Conservation (phyloP, 2,888 invertebrate species). For the Cepaea hortensis region DNA sequence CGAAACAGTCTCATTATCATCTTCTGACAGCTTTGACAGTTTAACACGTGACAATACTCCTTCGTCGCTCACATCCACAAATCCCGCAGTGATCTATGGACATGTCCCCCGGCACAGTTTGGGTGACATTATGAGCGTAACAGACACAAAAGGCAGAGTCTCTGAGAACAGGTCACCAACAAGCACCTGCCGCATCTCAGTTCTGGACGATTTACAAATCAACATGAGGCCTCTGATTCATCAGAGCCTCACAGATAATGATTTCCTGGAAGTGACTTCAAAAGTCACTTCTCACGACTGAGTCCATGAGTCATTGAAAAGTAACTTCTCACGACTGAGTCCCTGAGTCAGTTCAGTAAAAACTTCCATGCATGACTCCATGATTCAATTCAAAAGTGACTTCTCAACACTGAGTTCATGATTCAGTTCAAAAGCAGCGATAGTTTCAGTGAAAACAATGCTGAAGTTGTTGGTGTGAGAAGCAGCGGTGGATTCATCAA, state of each 20-base stretch:
- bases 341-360: no score
- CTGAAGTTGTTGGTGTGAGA: no score
- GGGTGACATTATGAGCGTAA: constrained; percentile 7
- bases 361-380: no score
- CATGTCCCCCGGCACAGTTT: constrained; percentile 12
- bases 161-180: neutral
- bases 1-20: neutral
- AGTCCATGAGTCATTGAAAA: no score
- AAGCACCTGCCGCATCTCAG: neutral
- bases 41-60: neutral
- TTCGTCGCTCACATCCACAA: neutral
- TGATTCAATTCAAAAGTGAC: no score
- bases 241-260: constrained; percentile 63
- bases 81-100: neutral
- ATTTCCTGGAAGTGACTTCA: constrained; percentile 41
- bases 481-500: no score
- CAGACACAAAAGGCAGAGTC: neutral
- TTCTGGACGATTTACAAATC: constrained; percentile 53
- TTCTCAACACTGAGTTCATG: no score
- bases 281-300: neutral
- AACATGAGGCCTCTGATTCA: constrained; percentile 47
- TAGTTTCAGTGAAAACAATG: no score
- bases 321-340: no score
- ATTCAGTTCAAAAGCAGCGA: no score
- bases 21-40: neutral